A percentile compares a stretch with the other conserved stretches of the same genome.
Evolutionary conservation across 1,140 invertebrate species (phyloP).

Genomic region (Drosophila chauvacae): DNA sequence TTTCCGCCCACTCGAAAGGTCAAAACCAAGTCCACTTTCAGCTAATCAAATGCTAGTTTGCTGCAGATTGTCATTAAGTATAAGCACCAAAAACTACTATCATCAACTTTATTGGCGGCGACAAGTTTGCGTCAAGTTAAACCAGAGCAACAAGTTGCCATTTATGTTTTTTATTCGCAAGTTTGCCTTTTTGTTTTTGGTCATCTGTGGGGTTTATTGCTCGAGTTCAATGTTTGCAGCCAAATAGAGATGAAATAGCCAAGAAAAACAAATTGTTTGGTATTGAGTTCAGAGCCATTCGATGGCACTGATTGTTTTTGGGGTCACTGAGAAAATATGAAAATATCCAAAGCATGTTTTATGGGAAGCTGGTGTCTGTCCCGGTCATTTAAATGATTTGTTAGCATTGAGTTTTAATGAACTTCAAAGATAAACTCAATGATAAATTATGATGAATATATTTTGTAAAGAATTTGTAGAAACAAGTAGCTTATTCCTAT

Average conservation of each 20-base stretch:
- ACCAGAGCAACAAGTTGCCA: constrained; percentile 67
- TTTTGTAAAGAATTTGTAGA: not conserved
- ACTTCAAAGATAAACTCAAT: not conserved
- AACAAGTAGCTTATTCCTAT: not conserved
- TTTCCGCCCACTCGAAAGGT: constrained; percentile 26
- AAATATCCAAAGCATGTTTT: constrained; percentile 5
- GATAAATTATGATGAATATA: not conserved
- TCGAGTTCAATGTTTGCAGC: constrained; percentile 65
- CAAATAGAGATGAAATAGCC: constrained; percentile 16
- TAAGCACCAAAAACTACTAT: constrained; percentile 40
- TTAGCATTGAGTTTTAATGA: constrained; percentile 3
- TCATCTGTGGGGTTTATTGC: constrained; percentile 53
- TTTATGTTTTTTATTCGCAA: constrained; percentile 43
- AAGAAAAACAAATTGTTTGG: constrained; percentile 35
- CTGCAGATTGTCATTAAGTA: constrained; percentile 16
- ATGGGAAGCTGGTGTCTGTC: not conserved
- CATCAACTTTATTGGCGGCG: constrained; percentile 14
- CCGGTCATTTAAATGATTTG: constrained; percentile 13
- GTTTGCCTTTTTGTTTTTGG: constrained; percentile 18
- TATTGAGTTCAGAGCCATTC: constrained; percentile 42
- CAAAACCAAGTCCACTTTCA: constrained; percentile 19
- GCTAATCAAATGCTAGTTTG: constrained; percentile 44
- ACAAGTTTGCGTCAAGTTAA: constrained; percentile 12
- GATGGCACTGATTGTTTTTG: constrained; percentile 37
- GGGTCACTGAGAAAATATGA: constrained; percentile 39